Evolutionary conservation across 92 coral and sea anemone genomes (phyloP).

Genomic region (Bergia sp.): DNA sequence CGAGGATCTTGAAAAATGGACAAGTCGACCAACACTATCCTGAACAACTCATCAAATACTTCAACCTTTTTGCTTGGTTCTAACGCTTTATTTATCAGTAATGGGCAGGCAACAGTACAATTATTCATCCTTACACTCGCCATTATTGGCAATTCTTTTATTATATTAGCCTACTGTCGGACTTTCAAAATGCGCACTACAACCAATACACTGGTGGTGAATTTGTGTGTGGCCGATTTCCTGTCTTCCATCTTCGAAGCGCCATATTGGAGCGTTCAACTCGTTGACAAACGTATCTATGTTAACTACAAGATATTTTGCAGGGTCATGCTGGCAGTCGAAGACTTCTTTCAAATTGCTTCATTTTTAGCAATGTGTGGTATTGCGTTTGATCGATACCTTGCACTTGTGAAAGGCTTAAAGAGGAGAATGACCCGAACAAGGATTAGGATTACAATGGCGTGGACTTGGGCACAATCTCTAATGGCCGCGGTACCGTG

Average conservation of each 20-base stretch:
- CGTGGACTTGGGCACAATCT: slow-evolving; percentile 82
- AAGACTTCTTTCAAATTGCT: slow-evolving; percentile 74
- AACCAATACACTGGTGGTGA: slow-evolving; percentile 80
- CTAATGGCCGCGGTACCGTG: slow-evolving; percentile 69
- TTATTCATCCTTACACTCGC: slow-evolving; percentile 66
- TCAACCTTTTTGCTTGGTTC: not conserved
- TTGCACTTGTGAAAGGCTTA: slow-evolving; percentile 77
- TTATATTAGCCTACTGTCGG: slow-evolving; percentile 70
- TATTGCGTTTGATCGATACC: slow-evolving; percentile 78
- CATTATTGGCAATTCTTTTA: slow-evolving; percentile 78
- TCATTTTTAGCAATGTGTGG: slow-evolving; percentile 85
- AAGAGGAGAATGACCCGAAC: slow-evolving; percentile 69
- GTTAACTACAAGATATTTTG: slow-evolving; percentile 53
- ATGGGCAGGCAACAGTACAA: slow-evolving; percentile 55
- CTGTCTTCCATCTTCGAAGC: slow-evolving; percentile 75
- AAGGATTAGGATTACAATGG: slow-evolving; percentile 56
- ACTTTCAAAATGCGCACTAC: slow-evolving; percentile 84
- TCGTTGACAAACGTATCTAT: slow-evolving; percentile 55
- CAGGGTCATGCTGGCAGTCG: slow-evolving; percentile 63
- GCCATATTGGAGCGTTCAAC: slow-evolving; percentile 69
- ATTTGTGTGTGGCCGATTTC: slow-evolving; percentile 74
- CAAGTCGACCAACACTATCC: not conserved
- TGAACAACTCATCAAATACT: slow-evolving; percentile 2
- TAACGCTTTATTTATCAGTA: not conserved
- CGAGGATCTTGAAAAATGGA: not conserved